Conservation (phyloP, 1,140 invertebrate species). For the Drosophila navojoa region DNA sequence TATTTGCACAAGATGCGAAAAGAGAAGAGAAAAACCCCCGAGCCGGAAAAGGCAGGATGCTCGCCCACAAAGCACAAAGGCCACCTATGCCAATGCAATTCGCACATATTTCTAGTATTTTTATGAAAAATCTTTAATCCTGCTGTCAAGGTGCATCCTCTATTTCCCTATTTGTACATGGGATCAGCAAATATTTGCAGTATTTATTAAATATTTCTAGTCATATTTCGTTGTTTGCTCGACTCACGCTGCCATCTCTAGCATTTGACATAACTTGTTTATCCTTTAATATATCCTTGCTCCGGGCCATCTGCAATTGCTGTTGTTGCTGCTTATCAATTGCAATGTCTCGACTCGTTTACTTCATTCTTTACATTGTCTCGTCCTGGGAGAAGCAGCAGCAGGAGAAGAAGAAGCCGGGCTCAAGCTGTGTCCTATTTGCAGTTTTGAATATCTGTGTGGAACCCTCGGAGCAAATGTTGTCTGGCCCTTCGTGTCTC, state of each 20-base stretch:
- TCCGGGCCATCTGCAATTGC: not conserved
- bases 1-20: constrained; percentile 41
- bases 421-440: constrained; percentile 24
- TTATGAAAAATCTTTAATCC: not conserved
- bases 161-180: not conserved
- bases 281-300: constrained; percentile 18
- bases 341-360: constrained; percentile 23
- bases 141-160: not conserved
- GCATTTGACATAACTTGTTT: constrained; percentile 4
- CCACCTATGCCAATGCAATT: not conserved
- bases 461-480: constrained; percentile 25
- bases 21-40: not conserved
- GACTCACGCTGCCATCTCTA: constrained; percentile 34
- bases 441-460: constrained; percentile 20
- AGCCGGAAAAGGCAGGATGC: not conserved
- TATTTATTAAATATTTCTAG: not conserved
- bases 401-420: constrained; percentile 4
- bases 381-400: not conserved
- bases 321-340: constrained; percentile 29
- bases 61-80: constrained; percentile 12
- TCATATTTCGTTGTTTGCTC: not conserved
- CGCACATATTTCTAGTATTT: constrained; percentile 2
- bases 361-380: constrained; percentile 30
- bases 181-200: not conserved
- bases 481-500: constrained; percentile 12